A percentile compares a stretch with the other conserved stretches of the same genome.
Conservation (phyloP, 1,140 invertebrate genomes). For the Proctacanthus coquilletti region DNA sequence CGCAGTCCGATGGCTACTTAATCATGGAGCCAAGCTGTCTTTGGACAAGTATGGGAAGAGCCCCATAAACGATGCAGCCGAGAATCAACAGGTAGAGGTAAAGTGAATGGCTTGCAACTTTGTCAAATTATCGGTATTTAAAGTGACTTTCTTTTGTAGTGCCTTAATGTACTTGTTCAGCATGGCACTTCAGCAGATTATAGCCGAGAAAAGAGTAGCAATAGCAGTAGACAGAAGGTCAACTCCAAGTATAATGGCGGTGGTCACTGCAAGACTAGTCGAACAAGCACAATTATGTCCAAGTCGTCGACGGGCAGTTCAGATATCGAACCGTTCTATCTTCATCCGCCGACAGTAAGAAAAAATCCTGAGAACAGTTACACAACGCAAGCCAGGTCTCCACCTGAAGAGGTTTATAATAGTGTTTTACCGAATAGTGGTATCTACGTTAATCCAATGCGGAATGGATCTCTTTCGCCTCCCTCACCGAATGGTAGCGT, state of each 20-base stretch:
- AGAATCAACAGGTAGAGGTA: constrained; percentile 78
- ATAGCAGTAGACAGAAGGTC: constrained; percentile 11
- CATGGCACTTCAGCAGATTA: constrained; percentile 51
- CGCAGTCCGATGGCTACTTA: constrained; percentile 66
- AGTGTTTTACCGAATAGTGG: constrained; percentile 49
- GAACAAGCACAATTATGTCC: constrained; percentile 27
- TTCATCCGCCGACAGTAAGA: constrained; percentile 42
- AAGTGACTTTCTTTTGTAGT: constrained; percentile 34
- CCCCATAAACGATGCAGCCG: constrained; percentile 75
- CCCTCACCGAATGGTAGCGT: constrained; percentile 26
- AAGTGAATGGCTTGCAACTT: constrained; percentile 8
- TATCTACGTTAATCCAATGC: constrained; percentile 68
- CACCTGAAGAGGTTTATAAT: constrained; percentile 28
- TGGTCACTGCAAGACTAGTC: constrained; percentile 15
- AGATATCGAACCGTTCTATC: constrained; percentile 48
- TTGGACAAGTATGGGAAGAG: constrained; percentile 74
- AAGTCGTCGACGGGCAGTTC: constrained; percentile 28
- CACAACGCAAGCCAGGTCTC: constrained; percentile 20
- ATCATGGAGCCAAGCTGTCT: constrained; percentile 57
- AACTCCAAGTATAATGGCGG: constrained; percentile 8
- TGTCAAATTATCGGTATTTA: not conserved
- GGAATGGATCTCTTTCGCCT: constrained; percentile 27
- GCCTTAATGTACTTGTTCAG: constrained; percentile 58
- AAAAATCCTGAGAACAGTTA: constrained; percentile 19
- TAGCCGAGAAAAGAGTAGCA: constrained; percentile 15